Evolutionary conservation across 2,113 vertebrate species (phyloP).

Genomic region (Isurus oxyrinchus): DNA sequence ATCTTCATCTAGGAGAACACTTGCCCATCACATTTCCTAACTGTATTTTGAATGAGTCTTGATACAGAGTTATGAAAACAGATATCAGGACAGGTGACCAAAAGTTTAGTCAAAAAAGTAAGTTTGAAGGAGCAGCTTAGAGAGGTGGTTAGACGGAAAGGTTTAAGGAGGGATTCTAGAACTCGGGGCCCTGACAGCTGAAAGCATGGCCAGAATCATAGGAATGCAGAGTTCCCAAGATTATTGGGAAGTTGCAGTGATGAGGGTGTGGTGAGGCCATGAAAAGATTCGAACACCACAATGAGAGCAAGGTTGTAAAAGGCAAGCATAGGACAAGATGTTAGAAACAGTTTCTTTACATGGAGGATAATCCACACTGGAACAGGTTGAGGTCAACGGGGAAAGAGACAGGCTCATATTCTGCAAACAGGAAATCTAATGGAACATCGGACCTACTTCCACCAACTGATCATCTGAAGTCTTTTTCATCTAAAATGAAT

Average conservation of each 20-base stretch:
- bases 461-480: not conserved
- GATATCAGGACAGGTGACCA: not conserved
- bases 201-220: not conserved
- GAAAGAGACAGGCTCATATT: not conserved
- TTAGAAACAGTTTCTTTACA: not conserved
- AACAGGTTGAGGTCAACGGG: not conserved
- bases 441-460: not conserved
- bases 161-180: not conserved
- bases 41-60: not conserved
- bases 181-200: not conserved
- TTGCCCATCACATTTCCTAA: not conserved
- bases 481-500: conserved; percentile 28
- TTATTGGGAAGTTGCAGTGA: not conserved
- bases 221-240: not conserved
- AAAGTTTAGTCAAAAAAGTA: not conserved
- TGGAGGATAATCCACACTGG: not conserved
- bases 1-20: not conserved
- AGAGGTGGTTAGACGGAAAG: not conserved
- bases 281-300: not conserved
- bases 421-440: not conserved
- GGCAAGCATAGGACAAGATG: not conserved
- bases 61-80: not conserved
- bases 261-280: not conserved
- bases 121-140: not conserved
- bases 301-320: not conserved